Conservation (phyloP, 2,113 vertebrate species). For the Peromyscus polionotus region DNA sequence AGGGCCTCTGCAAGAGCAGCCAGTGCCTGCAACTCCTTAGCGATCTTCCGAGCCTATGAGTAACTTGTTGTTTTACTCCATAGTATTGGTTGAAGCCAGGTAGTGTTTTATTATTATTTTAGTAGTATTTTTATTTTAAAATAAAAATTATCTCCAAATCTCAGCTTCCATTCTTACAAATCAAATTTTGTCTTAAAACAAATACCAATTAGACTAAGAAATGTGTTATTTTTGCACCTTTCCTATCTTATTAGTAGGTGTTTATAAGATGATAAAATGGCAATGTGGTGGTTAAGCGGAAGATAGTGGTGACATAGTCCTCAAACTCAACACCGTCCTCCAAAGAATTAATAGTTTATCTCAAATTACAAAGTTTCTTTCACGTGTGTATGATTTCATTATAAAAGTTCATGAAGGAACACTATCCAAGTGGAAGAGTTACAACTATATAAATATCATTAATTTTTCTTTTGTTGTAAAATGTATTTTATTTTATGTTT, state of each 20-base stretch:
- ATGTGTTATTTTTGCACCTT: neutral
- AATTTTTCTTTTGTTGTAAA: neutral
- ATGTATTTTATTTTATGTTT: neutral
- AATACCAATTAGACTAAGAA: neutral
- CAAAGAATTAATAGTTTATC: neutral
- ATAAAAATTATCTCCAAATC: neutral
- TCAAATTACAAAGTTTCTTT: neutral
- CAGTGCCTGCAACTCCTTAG: neutral
- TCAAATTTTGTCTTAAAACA: neutral
- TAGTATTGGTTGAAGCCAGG: neutral
- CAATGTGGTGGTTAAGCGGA: neutral
- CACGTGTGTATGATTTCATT: neutral
- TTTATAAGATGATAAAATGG: neutral
- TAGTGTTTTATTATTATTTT: neutral
- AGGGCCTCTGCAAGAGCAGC: neutral
- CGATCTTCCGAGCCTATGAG: neutral
- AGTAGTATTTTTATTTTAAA: neutral
- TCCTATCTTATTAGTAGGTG: neutral
- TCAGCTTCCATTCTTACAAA: slow-evolving; percentile 1
- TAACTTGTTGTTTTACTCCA: neutral
- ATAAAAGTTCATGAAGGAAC: neutral
- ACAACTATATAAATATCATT: neutral
- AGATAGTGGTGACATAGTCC: neutral
- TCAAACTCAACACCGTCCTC: neutral
- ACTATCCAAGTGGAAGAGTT: neutral